Evolutionary conservation across 2,888 invertebrate genomes (phyloP).

Genomic region (Cryptocephalus moraei): DNA sequence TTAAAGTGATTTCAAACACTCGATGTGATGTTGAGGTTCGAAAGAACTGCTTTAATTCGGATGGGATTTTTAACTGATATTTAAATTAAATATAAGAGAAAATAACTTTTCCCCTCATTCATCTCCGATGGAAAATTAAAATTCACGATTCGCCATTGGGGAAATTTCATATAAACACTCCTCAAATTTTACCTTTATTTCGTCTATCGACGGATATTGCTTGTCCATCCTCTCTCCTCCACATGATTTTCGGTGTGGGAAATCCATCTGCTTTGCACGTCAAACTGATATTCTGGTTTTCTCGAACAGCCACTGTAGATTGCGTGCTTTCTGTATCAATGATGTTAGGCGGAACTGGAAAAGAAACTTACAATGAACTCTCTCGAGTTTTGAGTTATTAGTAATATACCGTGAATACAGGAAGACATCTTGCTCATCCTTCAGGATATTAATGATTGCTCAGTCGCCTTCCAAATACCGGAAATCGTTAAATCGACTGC

Average conservation of each 20-base stretch:
- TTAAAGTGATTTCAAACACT: no score
- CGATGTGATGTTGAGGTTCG: no score
- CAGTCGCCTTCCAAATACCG: no score
- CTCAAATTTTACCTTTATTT: slow-evolving; percentile 63
- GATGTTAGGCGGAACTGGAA: slow-evolving; percentile 86
- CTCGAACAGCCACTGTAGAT: slow-evolving; percentile 83
- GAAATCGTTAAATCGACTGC: no score
- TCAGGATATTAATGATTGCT: not conserved
- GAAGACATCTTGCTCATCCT: not conserved
- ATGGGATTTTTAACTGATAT: no score
- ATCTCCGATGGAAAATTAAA: slow-evolving; percentile 6
- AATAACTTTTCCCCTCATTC: not conserved
- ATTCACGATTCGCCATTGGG: not conserved
- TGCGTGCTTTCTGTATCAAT: slow-evolving; percentile 83
- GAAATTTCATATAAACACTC: not conserved
- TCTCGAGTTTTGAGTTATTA: not conserved
- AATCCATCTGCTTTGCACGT: slow-evolving; percentile 87
- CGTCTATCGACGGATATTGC: slow-evolving; percentile 75
- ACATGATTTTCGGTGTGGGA: slow-evolving; percentile 85
- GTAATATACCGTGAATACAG: not conserved
- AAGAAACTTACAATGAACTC: slow-evolving; percentile 12
- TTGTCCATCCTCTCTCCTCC: slow-evolving; percentile 86
- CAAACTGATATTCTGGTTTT: slow-evolving; percentile 89
- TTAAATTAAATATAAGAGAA: no score
- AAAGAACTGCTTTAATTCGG: no score